These are phyloP conservation scores for Leuciscus waleckii DNA, from an alignment of 2,797 vertebrate species.

Conservation along the genomic window DNA sequence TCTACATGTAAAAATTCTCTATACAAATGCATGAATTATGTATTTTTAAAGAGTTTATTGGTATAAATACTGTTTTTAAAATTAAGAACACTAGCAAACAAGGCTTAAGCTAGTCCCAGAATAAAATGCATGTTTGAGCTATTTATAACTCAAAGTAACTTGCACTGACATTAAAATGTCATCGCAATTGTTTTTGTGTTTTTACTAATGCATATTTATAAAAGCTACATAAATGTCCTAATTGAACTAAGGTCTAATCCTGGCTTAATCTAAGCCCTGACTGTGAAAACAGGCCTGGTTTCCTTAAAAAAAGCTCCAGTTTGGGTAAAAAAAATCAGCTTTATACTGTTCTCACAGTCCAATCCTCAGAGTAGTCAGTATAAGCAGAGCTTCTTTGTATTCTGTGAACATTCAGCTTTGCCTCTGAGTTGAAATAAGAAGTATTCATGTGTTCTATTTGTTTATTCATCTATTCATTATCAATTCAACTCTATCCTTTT, in stretches of 20 bases:
- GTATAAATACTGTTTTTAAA: background rate
- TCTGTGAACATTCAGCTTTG: slow-evolving; percentile 27
- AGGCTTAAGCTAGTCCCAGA: too few relatives aligned
- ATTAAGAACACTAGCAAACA: background rate
- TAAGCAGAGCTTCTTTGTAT: slow-evolving; percentile 12
- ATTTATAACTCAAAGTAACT: too few relatives aligned
- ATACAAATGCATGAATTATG: background rate
- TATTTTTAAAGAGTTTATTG: background rate
- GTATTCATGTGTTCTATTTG: slow-evolving; percentile 41
- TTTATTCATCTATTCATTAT: slow-evolving; percentile 44
- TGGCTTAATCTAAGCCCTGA: too few relatives aligned
- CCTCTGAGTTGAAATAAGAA: slow-evolving; percentile 29
- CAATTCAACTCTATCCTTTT: background rate
- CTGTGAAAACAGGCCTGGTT: background rate
- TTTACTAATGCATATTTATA: too few relatives aligned
- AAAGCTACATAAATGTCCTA: too few relatives aligned
- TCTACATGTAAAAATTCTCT: slow-evolving; percentile 4
- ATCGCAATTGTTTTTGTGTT: too few relatives aligned
- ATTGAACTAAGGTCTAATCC: too few relatives aligned
- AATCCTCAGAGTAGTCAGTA: background rate
- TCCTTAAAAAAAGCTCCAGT: background rate
- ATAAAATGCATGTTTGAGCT: too few relatives aligned
- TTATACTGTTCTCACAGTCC: background rate
- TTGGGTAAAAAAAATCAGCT: background rate
- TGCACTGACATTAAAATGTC: too few relatives aligned